Evolutionary conservation across 1,140 invertebrate genomes (phyloP).

Genomic region (Meloidogyne chitwoodi): DNA sequence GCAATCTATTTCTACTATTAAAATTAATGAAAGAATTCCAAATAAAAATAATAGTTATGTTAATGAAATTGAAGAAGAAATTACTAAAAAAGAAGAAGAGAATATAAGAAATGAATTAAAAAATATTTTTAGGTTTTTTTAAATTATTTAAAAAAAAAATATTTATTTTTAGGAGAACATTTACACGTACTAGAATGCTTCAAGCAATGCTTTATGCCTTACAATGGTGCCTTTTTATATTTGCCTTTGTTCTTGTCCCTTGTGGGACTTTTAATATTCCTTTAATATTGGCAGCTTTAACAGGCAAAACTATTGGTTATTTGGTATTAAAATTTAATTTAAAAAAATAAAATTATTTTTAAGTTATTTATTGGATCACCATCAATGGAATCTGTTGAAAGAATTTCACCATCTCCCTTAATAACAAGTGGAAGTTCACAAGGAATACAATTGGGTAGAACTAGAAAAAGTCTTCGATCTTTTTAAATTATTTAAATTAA

Average conservation of each 20-base stretch:
- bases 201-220: constrained; percentile 10
- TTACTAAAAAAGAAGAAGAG: background rate
- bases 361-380: constrained; percentile 26
- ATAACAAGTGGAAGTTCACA: background rate
- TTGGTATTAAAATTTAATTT: background rate
- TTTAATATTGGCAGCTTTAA: constrained; percentile 23
- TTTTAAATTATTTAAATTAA: background rate
- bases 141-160: background rate
- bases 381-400: constrained; percentile 25
- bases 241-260: constrained; percentile 18
- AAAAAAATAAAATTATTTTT: background rate
- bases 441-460: constrained; percentile 2
- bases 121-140: constrained; percentile 15
- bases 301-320: constrained; percentile 27
- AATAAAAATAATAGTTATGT: background rate
- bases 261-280: constrained; percentile 24
- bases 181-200: constrained; percentile 11
- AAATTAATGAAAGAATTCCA: background rate
- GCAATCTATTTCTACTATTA: background rate
- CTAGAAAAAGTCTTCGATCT: constrained; percentile 8
- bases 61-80: background rate
- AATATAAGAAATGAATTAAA: background rate
- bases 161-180: background rate
- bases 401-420: constrained; percentile 11
- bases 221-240: constrained; percentile 13